phyloP scores from a whole-genome alignment of 2,888 invertebrate species.

The Caenorhabditis auriculariae region DNA sequence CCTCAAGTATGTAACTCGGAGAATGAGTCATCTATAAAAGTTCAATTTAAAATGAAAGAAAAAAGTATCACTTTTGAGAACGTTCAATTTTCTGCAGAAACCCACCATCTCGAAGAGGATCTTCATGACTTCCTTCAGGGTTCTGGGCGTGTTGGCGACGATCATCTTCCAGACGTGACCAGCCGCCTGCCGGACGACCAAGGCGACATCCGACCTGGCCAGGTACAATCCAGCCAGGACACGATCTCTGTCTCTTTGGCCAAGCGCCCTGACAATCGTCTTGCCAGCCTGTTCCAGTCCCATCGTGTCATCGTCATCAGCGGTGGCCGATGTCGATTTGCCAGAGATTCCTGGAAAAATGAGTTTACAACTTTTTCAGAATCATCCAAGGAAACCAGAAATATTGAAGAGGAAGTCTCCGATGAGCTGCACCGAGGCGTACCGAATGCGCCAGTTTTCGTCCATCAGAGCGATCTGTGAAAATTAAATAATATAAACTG shows the following conservation, averaged over 20 bases:
- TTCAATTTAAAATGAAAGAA: neutral
- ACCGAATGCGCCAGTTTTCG: constrained; percentile 96
- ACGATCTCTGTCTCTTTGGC: constrained; percentile 84
- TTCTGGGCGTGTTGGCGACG: constrained; percentile 94
- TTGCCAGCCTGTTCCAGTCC: constrained; percentile 93
- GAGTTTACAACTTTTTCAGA: neutral
- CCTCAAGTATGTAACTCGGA: too few species aligned
- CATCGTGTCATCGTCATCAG: constrained; percentile 95
- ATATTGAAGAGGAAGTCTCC: constrained; percentile 94
- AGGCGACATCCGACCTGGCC: constrained; percentile 94
- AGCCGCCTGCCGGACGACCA: constrained; percentile 95
- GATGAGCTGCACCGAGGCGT: constrained; percentile 85
- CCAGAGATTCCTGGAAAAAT: constrained; percentile 76
- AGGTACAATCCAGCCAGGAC: constrained; percentile 93
- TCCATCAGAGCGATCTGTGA: constrained; percentile 85
- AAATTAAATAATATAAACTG: too few species aligned
- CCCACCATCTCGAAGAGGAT: constrained; percentile 84
- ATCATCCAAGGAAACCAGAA: constrained; percentile 72
- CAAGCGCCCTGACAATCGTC: constrained; percentile 85
- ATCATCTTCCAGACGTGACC: constrained; percentile 99
- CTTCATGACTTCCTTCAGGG: constrained; percentile 89
- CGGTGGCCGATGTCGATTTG: constrained; percentile 98
- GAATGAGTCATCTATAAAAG: too few species aligned
- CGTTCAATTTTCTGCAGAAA: neutral
- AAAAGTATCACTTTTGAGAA: neutral